Evolutionary conservation across 2,888 invertebrate genomes (phyloP).

Genomic region (Charanyca ferruginea): DNA sequence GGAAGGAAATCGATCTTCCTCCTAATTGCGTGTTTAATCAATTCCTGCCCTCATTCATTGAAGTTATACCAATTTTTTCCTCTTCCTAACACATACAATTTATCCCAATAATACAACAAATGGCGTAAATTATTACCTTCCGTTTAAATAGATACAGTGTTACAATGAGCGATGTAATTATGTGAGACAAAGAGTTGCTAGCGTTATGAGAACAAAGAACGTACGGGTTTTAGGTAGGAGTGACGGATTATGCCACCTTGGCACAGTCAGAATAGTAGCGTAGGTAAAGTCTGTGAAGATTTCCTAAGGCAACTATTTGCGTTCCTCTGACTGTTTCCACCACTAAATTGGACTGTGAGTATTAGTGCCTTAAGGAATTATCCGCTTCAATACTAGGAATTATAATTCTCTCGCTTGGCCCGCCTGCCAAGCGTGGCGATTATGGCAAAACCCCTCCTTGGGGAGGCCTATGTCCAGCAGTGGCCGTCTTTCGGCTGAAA

Average conservation of each 20-base stretch:
- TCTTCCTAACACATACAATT: constrained; percentile 12
- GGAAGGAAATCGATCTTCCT: constrained; percentile 15
- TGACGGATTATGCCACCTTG: constrained; percentile 36
- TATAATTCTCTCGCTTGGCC: no score
- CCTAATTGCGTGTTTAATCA: constrained; percentile 35
- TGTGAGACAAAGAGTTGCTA: constrained; percentile 56
- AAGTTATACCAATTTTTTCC: constrained; percentile 11
- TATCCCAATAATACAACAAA: constrained; percentile 39
- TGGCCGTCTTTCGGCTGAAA: no score
- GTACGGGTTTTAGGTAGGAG: constrained; percentile 35
- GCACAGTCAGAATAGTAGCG: constrained; percentile 3
- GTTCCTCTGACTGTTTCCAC: background rate
- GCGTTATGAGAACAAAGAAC: constrained; percentile 52
- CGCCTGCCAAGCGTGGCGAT: no score
- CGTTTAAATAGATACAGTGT: constrained; percentile 46
- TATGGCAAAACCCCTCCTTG: no score
- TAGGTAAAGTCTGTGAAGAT: constrained; percentile 3
- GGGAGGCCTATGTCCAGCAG: no score
- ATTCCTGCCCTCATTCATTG: background rate
- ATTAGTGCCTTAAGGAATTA: no score
- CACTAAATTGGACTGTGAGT: background rate
- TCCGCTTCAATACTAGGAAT: no score
- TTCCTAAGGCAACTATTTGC: background rate
- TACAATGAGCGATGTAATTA: constrained; percentile 62
- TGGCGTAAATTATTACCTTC: constrained; percentile 46